Evolutionary conservation across 2,797 vertebrate species (phyloP), one percentile per base, ranked within the genome.

Genomic region (Neosalanx taihuensis): DNA sequence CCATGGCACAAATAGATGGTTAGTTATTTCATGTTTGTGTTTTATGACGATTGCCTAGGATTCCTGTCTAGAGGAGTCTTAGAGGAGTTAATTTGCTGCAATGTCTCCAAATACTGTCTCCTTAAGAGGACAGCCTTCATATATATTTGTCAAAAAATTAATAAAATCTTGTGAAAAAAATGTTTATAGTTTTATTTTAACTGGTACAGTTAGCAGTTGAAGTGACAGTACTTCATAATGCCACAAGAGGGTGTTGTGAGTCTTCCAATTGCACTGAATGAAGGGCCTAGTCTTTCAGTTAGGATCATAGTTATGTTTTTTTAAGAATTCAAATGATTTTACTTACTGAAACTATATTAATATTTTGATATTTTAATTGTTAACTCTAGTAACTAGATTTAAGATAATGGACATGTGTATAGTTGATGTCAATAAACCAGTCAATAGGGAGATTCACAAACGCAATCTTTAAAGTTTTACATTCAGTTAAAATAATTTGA

Each of bases 121-220:
- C 90, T 84, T 77, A 67, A 81, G 85, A 89, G 90, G 88, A 86
- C 90, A 91, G 88, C 79, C 85, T 91, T 91, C 90, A 92, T 92
- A 92, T 93, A 93, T 94, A 93, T 93, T 92, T 93, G 92, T 93
- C 90, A 92, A 91, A 93, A 93, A 93, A 92, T 79, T 79, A 83
- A 92, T 92, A 92, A 92, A 93, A 93, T 91, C 76, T 69, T 72
- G 87, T 81, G 85, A 90, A 92, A 92, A 88, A 56, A 86, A 71
- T 53, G 59, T 20, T 5, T 41, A 60, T 66, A 63, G n/a, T 72
- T 74, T 72, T n/a, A 17, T 12, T 74, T 70, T 26, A 66, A 60
- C 66, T 23, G 51, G 51, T 64, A n/a, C 30, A n/a, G 61, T 59
- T 59, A 10, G 3, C 61, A 63, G 17, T 31, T 17, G 33, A 31